Evolutionary conservation across 2,888 invertebrate genomes (phyloP), one percentile per base, ranked within the genome.

Genomic region (Dorcus hopei): DNA sequence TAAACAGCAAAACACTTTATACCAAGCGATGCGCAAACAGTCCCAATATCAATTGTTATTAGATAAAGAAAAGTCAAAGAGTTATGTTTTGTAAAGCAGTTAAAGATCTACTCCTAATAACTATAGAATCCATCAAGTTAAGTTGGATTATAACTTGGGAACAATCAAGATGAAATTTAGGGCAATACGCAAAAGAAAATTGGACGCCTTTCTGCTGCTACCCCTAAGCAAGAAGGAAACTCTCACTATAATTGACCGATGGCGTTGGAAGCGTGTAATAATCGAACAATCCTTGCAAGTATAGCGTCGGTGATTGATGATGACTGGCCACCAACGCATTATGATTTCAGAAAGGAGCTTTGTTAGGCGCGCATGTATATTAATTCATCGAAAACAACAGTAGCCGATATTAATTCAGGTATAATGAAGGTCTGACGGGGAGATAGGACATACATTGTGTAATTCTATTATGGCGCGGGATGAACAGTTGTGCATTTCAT

Each of bases 401-500:
- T 52, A 56, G 56, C 58, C 49, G 66, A 67, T 69, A 66, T 68
- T 71, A 69, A 71, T 70, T 68, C 66, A 64, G 49, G 65, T 65
- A 70, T 72, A 73, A 74, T 73, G 72, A 71, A 72, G 72, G 72
- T 70, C 53, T 51, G 62, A 67, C 66, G 65, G 67, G 65, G 68
- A 70, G 69, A 70, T 68, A 68, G 68, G 64, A 66, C 62, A 61
- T 63, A 65, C 67, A 72, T 71, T 70, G 67, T 68, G 64, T 69
- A 70, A 70, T 72, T 70, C 70, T 70, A 73, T 73, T 71, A 71
- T 70, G 62, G 47, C 67, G 66, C 68, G 59, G 63, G 64, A 69
- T 68, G 73, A 73, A 73, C 74, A 74, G 72, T 73, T 74, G 74
- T 72, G 69, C 72, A 70, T 65, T 69, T 68, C 52, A 64, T 65